Base-by-base conservation (phyloP, 2,113 vertebrate species). In the Microtus richardsoni region DNA sequence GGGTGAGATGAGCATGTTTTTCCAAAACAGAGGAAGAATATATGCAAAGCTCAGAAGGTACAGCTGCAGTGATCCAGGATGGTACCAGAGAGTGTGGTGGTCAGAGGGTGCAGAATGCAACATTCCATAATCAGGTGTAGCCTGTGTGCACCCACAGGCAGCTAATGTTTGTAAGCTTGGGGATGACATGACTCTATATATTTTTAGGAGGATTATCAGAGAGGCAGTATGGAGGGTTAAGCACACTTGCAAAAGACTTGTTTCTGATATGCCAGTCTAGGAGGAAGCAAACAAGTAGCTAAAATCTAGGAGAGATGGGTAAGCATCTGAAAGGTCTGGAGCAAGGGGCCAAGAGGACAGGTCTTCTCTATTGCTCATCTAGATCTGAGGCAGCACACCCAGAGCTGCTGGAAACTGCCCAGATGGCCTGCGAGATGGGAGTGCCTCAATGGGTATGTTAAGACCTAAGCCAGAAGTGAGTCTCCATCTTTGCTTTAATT, bases 401-500 rank as follows among this genome's bases (percentile, higher is more conserved):
- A 28, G 79, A 64, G 41, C 74, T 66, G 9, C 24, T 30, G 26
- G 64, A 62, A 73, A 73, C 77, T 30, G 24, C 36, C 24, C 2
- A 33, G 19, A 7, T 74, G 13, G 75, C 2, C 58, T 78, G 39
- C 33, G 41, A 49, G 36, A 41, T 28, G 0, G 33, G 6, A 33
- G 3, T 16, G 28, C 4, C 4, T 58, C 28, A 44, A 47, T 47
- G 41, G 22, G 16, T 52, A 33, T 39, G 47, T 87, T 88, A 26
- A 90, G n/a, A 79, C 11, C 30, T 83, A 70, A 91, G 52, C 24
- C 28, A 92, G 44, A 54, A 83, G 83, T 52, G 17, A 28, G 19
- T 94, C 44, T 89, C 80, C 39, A 90, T 44, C n/a, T 78, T 89
- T 79, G n/a, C 39, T 28, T 86, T 88, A 52, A 96, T 92, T 78